phyloP scores from a whole-genome alignment of 1,140 invertebrate species.

The Pogonomyrmex californicus region DNA sequence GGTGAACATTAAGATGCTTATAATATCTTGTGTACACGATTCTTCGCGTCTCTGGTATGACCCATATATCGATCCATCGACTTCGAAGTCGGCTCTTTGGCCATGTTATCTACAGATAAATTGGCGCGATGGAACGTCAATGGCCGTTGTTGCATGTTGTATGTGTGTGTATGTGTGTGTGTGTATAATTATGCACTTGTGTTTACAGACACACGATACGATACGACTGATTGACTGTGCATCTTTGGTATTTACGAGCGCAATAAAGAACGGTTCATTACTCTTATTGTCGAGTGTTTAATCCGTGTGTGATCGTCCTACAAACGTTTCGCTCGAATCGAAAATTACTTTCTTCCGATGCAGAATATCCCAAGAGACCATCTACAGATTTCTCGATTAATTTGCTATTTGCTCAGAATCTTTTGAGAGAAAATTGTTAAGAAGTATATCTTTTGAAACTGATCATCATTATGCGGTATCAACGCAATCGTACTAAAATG shows the following conservation, averaged over 20 bases:
- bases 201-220: neutral
- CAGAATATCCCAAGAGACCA: neutral
- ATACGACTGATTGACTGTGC: neutral
- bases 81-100: slow-evolving; percentile 25
- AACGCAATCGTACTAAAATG: neutral
- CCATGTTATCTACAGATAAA: slow-evolving; percentile 25
- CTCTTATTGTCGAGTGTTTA: slow-evolving; percentile 18
- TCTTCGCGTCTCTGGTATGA: slow-evolving; percentile 9
- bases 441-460: slow-evolving; percentile 13
- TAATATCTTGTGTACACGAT: neutral
- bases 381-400: slow-evolving; percentile 10
- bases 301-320: neutral
- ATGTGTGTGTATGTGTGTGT: neutral
- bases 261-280: slow-evolving; percentile 41
- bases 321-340: neutral
- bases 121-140: slow-evolving; percentile 6
- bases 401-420: neutral
- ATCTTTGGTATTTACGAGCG: slow-evolving; percentile 36
- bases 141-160: neutral
- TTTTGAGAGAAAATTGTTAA: neutral
- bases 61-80: slow-evolving; percentile 48
- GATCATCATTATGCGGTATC: neutral
- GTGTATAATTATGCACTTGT: neutral
- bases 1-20: neutral
- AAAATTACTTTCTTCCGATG: slow-evolving; percentile 18